Percentiles rank a stretch among this genome's conserved stretches.
phyloP scores from a whole-genome alignment of 2,797 vertebrate genomes.

The Telmatherina bonti region DNA sequence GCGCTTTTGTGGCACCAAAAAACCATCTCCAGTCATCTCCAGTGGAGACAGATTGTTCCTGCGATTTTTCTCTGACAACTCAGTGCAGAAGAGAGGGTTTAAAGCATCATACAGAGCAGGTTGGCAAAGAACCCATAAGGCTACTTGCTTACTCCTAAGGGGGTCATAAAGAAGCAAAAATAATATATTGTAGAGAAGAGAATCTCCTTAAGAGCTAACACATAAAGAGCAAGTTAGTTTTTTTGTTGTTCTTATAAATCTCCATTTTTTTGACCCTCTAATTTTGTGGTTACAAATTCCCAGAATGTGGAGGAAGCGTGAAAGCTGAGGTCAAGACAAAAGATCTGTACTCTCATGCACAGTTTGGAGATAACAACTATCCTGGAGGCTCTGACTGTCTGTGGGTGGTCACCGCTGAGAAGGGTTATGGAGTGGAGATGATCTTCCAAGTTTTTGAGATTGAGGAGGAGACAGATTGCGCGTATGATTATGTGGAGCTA shows the following conservation, averaged over 20 bases:
- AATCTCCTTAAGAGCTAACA: constrained; percentile 22
- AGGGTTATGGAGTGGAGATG: constrained; percentile 95
- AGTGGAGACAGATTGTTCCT: constrained; percentile 89
- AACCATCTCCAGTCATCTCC: constrained; percentile 88
- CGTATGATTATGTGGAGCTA: constrained; percentile 96
- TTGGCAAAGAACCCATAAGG: constrained; percentile 52
- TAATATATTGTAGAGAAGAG: constrained; percentile 12
- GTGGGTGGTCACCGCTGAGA: constrained; percentile 95
- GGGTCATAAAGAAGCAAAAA: constrained; percentile 13
- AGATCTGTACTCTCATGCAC: constrained; percentile 96
- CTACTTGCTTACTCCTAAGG: background rate
- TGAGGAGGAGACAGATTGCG: constrained; percentile 94
- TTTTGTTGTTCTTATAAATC: no score
- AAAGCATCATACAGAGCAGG: constrained; percentile 91
- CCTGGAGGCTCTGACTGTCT: constrained; percentile 90
- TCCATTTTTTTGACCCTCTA: constrained; percentile 63
- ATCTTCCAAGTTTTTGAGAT: constrained; percentile 97
- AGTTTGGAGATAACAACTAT: constrained; percentile 98
- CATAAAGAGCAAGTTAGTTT: constrained; percentile 36
- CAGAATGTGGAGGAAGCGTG: constrained; percentile 94
- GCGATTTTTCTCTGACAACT: constrained; percentile 94
- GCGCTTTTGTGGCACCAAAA: constrained; percentile 91
- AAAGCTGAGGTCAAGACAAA: constrained; percentile 94
- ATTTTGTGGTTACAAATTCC: constrained; percentile 75
- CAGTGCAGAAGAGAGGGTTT: constrained; percentile 95